Percentiles rank a stretch among this genome's conserved stretches.
Conservation (phyloP, 1,140 invertebrate species). For the Leptinotarsa lineolata region DNA sequence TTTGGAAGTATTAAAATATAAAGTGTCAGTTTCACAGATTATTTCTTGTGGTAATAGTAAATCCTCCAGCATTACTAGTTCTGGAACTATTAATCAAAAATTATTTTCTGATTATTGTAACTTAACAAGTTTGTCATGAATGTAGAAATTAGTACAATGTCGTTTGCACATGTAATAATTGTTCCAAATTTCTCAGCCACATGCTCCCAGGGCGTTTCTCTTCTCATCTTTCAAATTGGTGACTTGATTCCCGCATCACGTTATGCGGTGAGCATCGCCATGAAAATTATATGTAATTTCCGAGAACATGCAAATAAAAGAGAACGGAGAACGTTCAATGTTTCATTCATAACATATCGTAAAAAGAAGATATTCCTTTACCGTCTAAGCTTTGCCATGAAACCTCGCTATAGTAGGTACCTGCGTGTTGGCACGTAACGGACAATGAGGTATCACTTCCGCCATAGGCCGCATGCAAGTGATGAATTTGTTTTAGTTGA, state of each 20-base stretch:
- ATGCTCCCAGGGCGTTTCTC: too few relatives aligned
- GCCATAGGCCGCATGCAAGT: not conserved
- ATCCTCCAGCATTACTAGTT: too few relatives aligned
- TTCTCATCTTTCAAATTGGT: too few relatives aligned
- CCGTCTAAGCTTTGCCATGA: not conserved
- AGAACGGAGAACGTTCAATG: not conserved
- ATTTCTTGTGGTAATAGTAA: too few relatives aligned
- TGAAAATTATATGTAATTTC: slow-evolving; percentile 6
- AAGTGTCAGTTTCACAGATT: too few relatives aligned
- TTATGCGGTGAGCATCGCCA: not conserved
- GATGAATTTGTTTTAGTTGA: not conserved
- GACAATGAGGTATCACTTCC: slow-evolving; percentile 4
- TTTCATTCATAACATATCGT: slow-evolving; percentile 4
- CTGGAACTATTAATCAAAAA: too few relatives aligned
- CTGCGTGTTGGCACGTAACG: not conserved
- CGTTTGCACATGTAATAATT: too few relatives aligned
- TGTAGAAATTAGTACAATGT: too few relatives aligned
- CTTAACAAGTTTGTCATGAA: too few relatives aligned
- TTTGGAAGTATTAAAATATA: too few relatives aligned
- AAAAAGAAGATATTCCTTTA: slow-evolving; percentile 9
- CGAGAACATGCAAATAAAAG: slow-evolving; percentile 3
- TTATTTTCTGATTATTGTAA: too few relatives aligned
- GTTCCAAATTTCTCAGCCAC: too few relatives aligned
- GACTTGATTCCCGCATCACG: not conserved
- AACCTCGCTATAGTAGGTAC: not conserved